phyloP scores from a whole-genome alignment of 1,140 invertebrate genomes.

The Heterodera carotae region DNA sequence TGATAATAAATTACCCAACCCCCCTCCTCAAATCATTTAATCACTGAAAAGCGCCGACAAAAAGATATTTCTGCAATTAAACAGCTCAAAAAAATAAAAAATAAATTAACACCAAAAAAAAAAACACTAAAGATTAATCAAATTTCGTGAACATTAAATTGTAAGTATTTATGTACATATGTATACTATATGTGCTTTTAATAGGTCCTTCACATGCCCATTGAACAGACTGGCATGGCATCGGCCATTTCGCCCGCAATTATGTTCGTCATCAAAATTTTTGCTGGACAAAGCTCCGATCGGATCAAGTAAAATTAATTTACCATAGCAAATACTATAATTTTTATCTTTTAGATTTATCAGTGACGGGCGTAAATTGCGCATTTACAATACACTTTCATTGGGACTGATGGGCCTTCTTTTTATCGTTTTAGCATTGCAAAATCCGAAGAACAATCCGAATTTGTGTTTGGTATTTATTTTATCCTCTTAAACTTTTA shows the following conservation, averaged over 20 bases:
- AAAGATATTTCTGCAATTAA: no score
- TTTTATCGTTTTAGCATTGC: conserved; percentile 57
- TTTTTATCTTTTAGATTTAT: conserved; percentile 38
- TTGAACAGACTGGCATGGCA: conserved; percentile 58
- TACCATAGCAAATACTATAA: neutral
- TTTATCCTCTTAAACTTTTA: neutral
- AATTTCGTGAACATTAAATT: neutral
- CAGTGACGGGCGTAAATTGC: conserved; percentile 43
- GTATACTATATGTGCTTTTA: no score
- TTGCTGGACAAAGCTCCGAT: conserved; percentile 54
- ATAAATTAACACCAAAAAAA: no score
- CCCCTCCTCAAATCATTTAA: no score
- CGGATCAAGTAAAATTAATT: conserved; percentile 38
- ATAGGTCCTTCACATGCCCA: conserved; percentile 53
- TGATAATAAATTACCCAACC: neutral
- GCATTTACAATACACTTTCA: conserved; percentile 55
- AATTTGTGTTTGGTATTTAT: conserved; percentile 45
- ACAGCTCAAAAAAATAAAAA: no score
- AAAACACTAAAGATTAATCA: neutral
- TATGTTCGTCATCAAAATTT: conserved; percentile 59
- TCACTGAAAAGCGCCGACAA: no score
- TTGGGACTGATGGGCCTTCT: conserved; percentile 55
- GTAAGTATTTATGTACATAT: no score
- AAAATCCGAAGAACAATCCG: conserved; percentile 39
- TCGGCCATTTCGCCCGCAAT: conserved; percentile 57